Conservation (phyloP, 92 coral and sea anemone species). For the Phenganax stokvisi region DNA sequence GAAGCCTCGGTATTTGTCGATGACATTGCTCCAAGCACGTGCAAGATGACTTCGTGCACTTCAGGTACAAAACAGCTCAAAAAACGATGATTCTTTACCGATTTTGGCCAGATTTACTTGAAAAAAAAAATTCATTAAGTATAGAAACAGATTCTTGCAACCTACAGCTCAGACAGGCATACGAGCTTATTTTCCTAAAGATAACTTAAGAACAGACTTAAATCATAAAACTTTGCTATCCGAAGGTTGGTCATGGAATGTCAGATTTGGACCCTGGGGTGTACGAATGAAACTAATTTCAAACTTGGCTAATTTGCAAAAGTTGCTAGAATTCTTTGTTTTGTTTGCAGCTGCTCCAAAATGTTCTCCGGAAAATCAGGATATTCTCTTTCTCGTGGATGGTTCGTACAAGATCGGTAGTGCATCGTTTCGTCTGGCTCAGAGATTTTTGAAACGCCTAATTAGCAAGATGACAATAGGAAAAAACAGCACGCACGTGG, state of each 20-base stretch:
- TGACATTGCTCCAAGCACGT: slow-evolving; percentile 28
- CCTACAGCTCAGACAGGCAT: too few relatives aligned
- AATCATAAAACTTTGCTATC: too few relatives aligned
- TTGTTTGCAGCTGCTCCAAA: slow-evolving; percentile 24
- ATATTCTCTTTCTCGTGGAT: slow-evolving; percentile 19
- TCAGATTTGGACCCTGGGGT: too few relatives aligned
- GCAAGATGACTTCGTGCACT: slow-evolving; percentile 24
- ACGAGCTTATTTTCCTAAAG: too few relatives aligned
- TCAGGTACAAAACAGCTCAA: slow-evolving; percentile 11
- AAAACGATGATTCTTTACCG: background rate
- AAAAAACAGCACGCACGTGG: slow-evolving; percentile 13
- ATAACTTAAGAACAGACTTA: too few relatives aligned
- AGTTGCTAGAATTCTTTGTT: background rate
- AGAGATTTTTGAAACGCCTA: slow-evolving; percentile 7
- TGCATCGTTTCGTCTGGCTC: background rate
- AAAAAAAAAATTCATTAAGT: background rate
- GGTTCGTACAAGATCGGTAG: slow-evolving; percentile 5
- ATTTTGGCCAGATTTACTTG: background rate
- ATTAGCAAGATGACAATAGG: slow-evolving; percentile 27
- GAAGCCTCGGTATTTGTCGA: background rate
- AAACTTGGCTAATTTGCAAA: too few relatives aligned
- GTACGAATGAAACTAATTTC: too few relatives aligned
- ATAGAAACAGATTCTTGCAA: background rate
- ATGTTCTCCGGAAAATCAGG: slow-evolving; percentile 34
- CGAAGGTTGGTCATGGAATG: too few relatives aligned